Evolutionary conservation across 1,140 invertebrate genomes (phyloP), one percentile per base, ranked within the genome.

Genomic region (Thalassaphorura encarpata): DNA sequence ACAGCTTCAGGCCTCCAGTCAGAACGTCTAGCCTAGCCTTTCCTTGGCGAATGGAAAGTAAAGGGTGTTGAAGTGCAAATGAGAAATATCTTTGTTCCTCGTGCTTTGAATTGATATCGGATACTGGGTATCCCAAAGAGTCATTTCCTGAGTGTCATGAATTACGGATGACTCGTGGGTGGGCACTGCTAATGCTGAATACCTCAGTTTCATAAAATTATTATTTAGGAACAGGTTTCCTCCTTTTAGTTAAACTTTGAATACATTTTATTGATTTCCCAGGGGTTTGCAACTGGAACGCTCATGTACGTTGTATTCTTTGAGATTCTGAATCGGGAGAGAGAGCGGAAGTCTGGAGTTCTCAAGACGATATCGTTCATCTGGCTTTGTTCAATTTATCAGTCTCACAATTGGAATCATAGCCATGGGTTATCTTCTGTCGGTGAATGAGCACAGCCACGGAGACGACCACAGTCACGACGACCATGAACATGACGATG

Each of bases 291-390:
- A 0, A 85, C 85, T 40, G 89, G 89, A 19, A 92, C 89, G 0
- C 75, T 93, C 13, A 76, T 92, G 0, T 92, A 91, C 68, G 87
- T 93, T 31, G 86, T 90, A 1, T 92, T 92, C 77, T 91, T 92
- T 69, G 89, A 92, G 72, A 86, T 93, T 26, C 76, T 91, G 46
- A 84, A 85, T 33, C 73, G 75, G 31, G 69, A 73, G 47, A 76
- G 83, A 52, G 58, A 56, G 48, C 67, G 60, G 24, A 53, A 58
- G 26, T 29, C 40, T 13, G 50, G 6, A 16, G 27, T 41, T 29
- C 21, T 64, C 43, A 6, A 66, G 41, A 36, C 31, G 13, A 19
- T 5, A 2, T n/a, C 21, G 29, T 4, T 40, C n/a, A 27, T 28
- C 55, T 23, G 62, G 62, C 19, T 61, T 64, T 24, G 43, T 61